Conservation (phyloP, 2,888 invertebrate genomes). For the Gryllus longicercus region DNA sequence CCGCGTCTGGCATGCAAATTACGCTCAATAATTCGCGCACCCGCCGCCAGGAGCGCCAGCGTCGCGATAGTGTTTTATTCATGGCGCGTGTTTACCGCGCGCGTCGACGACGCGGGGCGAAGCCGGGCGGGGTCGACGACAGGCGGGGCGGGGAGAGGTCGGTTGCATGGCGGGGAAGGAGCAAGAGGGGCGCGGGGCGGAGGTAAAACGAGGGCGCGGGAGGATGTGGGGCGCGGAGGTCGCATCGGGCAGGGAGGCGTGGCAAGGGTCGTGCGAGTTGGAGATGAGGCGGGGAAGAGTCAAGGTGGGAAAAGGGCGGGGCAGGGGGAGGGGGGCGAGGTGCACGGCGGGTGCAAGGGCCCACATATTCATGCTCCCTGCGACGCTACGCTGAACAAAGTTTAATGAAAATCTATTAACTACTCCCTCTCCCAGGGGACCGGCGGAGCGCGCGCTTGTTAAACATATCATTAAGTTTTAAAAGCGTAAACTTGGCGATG, state of each 20-base stretch:
- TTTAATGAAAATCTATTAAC: slow-evolving; percentile 17
- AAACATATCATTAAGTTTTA: slow-evolving; percentile 17
- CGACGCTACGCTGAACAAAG: slow-evolving; percentile 7
- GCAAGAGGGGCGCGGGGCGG: too few species aligned
- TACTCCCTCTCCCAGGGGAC: background rate
- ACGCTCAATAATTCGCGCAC: slow-evolving; percentile 8
- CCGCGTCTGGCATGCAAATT: slow-evolving; percentile 17
- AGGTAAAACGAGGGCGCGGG: too few species aligned
- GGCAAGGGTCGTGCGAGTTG: background rate
- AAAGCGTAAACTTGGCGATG: slow-evolving; percentile 17
- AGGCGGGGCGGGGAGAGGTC: too few species aligned
- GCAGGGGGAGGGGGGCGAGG: background rate
- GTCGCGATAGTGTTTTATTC: slow-evolving; percentile 17
- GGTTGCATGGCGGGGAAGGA: too few species aligned
- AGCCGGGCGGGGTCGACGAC: too few species aligned
- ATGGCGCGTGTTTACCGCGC: slow-evolving; percentile 17
- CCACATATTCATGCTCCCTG: slow-evolving; percentile 17
- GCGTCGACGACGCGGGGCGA: background rate
- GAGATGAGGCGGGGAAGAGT: background rate
- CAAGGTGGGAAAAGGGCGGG: background rate
- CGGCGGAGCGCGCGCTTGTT: background rate
- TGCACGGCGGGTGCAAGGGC: background rate
- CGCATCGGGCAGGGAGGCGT: background rate
- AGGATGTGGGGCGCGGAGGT: too few species aligned
- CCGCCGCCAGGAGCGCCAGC: background rate